These are phyloP conservation scores for Sebastolobus altivelis DNA, from an alignment of 2,797 vertebrate genomes.

Conservation along the genomic window DNA sequence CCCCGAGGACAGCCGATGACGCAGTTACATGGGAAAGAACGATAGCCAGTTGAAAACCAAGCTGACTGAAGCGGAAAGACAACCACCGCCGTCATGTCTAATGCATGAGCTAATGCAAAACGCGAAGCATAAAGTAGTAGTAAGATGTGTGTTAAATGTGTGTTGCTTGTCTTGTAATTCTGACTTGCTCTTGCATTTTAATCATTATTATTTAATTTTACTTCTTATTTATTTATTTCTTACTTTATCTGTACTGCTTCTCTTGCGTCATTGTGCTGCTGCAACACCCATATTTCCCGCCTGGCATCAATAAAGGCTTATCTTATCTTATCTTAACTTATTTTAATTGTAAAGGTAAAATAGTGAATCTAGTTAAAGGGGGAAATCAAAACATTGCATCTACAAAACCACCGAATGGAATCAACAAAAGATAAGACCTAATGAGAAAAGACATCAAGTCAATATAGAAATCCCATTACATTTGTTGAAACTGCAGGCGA, in stretches of 20 bases:
- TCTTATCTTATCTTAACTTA: neutral
- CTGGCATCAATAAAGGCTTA: neutral
- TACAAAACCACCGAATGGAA: neutral
- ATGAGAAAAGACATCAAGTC: conserved; percentile 5
- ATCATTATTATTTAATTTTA: neutral
- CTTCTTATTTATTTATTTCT: neutral
- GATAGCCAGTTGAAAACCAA: no score
- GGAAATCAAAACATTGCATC: neutral
- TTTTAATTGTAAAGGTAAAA: conserved; percentile 3
- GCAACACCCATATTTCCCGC: neutral
- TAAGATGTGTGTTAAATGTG: neutral
- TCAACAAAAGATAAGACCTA: conserved; percentile 7
- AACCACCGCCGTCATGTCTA: no score
- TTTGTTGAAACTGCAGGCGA: neutral
- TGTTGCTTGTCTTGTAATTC: neutral
- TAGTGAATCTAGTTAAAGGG: conserved; percentile 7
- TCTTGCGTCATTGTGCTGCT: neutral
- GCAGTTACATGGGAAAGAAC: no score
- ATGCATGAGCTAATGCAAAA: no score
- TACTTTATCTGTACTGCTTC: neutral
- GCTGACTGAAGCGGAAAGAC: no score
- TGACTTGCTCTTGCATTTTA: neutral
- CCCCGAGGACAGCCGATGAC: no score
- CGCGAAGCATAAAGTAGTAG: no score
- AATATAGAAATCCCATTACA: neutral